phyloP scores from a whole-genome alignment of 2,113 vertebrate species.

The Thunnus maccoyii region DNA sequence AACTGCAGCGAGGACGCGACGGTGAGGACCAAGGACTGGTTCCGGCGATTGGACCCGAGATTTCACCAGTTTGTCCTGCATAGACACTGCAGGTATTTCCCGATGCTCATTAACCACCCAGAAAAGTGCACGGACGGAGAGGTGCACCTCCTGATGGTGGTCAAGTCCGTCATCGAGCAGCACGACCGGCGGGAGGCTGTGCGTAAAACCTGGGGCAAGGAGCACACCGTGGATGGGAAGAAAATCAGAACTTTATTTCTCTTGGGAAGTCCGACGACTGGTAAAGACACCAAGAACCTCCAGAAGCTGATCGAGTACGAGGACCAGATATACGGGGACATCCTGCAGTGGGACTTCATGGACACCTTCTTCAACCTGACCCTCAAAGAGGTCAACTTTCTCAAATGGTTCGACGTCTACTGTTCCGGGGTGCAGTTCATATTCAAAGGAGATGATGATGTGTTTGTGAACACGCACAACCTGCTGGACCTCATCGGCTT shows the following conservation, averaged over 20 bases:
- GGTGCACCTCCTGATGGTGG: constrained; percentile 84
- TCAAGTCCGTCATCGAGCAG: constrained; percentile 87
- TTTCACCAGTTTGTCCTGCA: constrained; percentile 87
- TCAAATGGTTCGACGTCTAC: constrained; percentile 86
- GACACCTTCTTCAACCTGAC: constrained; percentile 90
- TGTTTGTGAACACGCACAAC: constrained; percentile 89
- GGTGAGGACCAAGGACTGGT: constrained; percentile 78
- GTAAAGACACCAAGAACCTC: constrained; percentile 84
- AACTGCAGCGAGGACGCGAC: constrained; percentile 80
- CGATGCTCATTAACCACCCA: constrained; percentile 87
- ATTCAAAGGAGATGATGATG: constrained; percentile 91
- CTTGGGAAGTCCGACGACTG: constrained; percentile 79
- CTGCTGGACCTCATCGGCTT: constrained; percentile 84
- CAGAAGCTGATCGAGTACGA: constrained; percentile 87
- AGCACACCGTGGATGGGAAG: constrained; percentile 72
- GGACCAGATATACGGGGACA: constrained; percentile 85
- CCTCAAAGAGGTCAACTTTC: constrained; percentile 88
- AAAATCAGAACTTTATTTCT: constrained; percentile 85
- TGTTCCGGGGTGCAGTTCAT: constrained; percentile 83
- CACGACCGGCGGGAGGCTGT: constrained; percentile 87
- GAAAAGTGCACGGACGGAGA: constrained; percentile 82
- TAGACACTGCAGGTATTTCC: constrained; percentile 87
- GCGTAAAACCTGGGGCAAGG: constrained; percentile 84
- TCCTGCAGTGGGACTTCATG: constrained; percentile 90
- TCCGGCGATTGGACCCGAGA: constrained; percentile 77